These are phyloP conservation scores for Sphaerodactylus townsendi DNA, from an alignment of 2,113 vertebrate species.

Conservation along the genomic window DNA sequence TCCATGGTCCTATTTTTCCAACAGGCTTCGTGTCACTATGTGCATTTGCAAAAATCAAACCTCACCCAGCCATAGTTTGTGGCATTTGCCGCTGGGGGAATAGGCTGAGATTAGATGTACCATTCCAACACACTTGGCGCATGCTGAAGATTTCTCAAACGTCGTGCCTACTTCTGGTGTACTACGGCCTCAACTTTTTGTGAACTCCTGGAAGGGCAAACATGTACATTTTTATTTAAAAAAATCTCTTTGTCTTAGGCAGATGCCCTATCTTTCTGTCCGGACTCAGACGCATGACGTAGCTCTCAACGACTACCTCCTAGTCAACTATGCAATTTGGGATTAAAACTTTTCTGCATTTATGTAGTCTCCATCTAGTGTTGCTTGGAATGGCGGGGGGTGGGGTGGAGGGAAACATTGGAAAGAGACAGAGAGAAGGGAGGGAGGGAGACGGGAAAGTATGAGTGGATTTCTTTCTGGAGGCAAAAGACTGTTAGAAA, in stretches of 20 bases:
- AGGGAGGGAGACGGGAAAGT: background rate
- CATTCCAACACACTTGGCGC: background rate
- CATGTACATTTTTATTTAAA: no score
- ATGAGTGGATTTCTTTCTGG: background rate
- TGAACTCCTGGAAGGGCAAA: constrained; percentile 35
- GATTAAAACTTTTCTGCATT: background rate
- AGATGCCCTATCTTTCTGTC: background rate
- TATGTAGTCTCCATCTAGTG: background rate
- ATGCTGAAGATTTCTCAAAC: constrained; percentile 13
- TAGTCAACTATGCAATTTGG: background rate
- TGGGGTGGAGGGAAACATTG: background rate
- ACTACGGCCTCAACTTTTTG: constrained; percentile 24
- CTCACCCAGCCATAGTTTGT: background rate
- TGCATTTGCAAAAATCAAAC: background rate
- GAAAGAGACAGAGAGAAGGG: background rate
- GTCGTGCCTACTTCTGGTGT: constrained; percentile 15
- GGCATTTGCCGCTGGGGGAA: constrained; percentile 8
- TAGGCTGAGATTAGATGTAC: constrained; percentile 25
- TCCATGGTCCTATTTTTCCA: background rate
- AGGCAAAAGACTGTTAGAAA: background rate
- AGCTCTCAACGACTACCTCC: background rate
- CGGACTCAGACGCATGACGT: background rate
- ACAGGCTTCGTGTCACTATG: background rate
- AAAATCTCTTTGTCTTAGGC: no score
- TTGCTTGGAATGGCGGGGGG: background rate